These are phyloP conservation scores for Siniperca chuatsi DNA, from an alignment of 2,113 vertebrate genomes.

Conservation along the genomic window DNA sequence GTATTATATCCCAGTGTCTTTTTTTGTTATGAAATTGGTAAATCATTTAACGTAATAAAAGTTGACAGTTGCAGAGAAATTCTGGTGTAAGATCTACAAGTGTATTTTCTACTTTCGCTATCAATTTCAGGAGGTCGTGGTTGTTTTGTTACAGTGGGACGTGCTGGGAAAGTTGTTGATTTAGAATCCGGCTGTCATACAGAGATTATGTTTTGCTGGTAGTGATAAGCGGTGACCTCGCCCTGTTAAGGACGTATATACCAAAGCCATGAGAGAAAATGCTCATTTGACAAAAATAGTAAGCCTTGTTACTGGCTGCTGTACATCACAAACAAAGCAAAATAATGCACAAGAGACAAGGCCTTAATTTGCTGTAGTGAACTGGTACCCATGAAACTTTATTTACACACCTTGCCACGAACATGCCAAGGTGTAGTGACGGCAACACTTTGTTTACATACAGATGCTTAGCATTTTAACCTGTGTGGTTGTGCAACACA, in stretches of 20 bases:
- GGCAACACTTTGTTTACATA: slow-evolving; percentile 21
- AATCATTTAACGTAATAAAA: background rate
- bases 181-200: slow-evolving; percentile 5
- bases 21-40: background rate
- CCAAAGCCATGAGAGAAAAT: slow-evolving; percentile 25
- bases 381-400: background rate
- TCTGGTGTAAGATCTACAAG: background rate
- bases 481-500: slow-evolving; percentile 8
- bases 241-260: background rate
- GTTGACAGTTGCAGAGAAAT: background rate
- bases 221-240: slow-evolving; percentile 34
- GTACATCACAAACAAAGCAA: background rate
- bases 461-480: slow-evolving; percentile 3
- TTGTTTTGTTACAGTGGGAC: background rate
- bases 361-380: background rate
- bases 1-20: background rate
- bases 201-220: slow-evolving; percentile 30
- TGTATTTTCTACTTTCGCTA: background rate
- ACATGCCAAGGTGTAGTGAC: background rate
- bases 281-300: background rate
- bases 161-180: background rate
- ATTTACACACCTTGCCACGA: slow-evolving; percentile 17
- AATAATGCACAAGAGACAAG: background rate
- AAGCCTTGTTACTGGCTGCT: background rate
- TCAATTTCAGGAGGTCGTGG: background rate